phyloP scores from a whole-genome alignment of 1,140 invertebrate species.

The Orussus abietinus region DNA sequence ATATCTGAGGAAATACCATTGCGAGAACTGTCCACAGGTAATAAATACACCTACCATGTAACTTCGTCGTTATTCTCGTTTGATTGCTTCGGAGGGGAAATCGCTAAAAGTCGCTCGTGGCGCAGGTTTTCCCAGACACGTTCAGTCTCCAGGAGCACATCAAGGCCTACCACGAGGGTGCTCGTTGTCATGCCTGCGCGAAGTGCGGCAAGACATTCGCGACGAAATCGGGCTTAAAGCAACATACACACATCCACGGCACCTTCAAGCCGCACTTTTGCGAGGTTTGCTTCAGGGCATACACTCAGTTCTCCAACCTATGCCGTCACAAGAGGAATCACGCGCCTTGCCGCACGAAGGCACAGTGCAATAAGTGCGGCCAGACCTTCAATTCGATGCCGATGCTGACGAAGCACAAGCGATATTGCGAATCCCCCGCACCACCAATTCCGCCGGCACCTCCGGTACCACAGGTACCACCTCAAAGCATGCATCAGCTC shows the following conservation, averaged over 20 bases:
- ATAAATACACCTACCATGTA: conserved; percentile 29
- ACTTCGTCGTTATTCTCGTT: conserved; percentile 8
- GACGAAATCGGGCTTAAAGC: conserved; percentile 95
- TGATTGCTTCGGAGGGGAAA: conserved; percentile 1
- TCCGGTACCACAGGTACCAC: conserved; percentile 43
- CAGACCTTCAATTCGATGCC: conserved; percentile 87
- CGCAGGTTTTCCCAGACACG: conserved; percentile 88
- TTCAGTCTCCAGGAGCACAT: conserved; percentile 96
- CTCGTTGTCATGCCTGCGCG: conserved; percentile 89
- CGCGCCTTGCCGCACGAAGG: conserved; percentile 80
- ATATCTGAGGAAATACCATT: conserved; percentile 76
- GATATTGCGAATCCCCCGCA: conserved; percentile 74
- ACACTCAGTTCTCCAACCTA: conserved; percentile 99
- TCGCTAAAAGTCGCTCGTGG: conserved; percentile 44
- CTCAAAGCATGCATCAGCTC: conserved; percentile 52
- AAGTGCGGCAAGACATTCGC: conserved; percentile 99
- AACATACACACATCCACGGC: conserved; percentile 99
- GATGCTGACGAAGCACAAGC: conserved; percentile 77
- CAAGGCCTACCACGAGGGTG: conserved; percentile 86
- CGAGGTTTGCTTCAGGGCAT: conserved; percentile 88
- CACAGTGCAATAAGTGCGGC: conserved; percentile 89
- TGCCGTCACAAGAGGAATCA: conserved; percentile 99
- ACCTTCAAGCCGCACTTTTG: conserved; percentile 97
- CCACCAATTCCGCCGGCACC: no score
- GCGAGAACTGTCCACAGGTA: conserved; percentile 91